phyloP scores from a whole-genome alignment of 2,113 vertebrate species.

The Peucedramus taeniatus region DNA sequence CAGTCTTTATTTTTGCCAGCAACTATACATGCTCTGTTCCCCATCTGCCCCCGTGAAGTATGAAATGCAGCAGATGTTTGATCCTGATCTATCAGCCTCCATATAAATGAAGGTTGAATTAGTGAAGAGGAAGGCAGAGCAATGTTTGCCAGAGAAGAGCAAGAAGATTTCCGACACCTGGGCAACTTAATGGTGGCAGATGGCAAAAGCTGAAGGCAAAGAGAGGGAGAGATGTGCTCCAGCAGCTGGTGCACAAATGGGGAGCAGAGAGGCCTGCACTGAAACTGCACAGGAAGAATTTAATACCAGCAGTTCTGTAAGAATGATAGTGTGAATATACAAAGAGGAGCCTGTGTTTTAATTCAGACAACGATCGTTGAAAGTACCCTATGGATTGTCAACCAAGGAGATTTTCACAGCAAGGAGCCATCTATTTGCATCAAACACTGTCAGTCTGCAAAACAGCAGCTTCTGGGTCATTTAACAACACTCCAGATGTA shows the following conservation, averaged over 20 bases:
- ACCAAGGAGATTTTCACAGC: conserved; percentile 21
- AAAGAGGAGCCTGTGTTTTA: conserved; percentile 3
- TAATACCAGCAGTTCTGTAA: not conserved
- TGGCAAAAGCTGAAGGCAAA: conserved; percentile 36
- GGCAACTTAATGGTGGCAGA: conserved; percentile 33
- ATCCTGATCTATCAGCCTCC: conserved; percentile 47
- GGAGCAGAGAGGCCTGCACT: not conserved
- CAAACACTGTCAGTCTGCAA: conserved; percentile 33
- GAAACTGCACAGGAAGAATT: not conserved
- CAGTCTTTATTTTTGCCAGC: not conserved
- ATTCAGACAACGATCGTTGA: not conserved
- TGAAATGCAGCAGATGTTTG: conserved; percentile 45
- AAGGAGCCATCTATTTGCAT: conserved; percentile 52
- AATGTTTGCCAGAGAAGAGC: conserved; percentile 34
- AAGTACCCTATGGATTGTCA: conserved; percentile 16
- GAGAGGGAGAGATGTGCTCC: not conserved
- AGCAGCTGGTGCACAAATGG: conserved; percentile 29
- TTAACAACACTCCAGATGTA: conserved; percentile 47
- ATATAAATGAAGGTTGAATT: conserved; percentile 36
- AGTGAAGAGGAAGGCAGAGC: not conserved
- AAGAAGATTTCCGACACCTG: conserved; percentile 53
- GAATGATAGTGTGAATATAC: not conserved
- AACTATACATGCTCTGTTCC: not conserved
- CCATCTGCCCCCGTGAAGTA: not conserved
- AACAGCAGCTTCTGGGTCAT: conserved; percentile 64